These are phyloP conservation scores for Miltochrista miniata DNA, from an alignment of 2,888 invertebrate species.

Conservation along the genomic window DNA sequence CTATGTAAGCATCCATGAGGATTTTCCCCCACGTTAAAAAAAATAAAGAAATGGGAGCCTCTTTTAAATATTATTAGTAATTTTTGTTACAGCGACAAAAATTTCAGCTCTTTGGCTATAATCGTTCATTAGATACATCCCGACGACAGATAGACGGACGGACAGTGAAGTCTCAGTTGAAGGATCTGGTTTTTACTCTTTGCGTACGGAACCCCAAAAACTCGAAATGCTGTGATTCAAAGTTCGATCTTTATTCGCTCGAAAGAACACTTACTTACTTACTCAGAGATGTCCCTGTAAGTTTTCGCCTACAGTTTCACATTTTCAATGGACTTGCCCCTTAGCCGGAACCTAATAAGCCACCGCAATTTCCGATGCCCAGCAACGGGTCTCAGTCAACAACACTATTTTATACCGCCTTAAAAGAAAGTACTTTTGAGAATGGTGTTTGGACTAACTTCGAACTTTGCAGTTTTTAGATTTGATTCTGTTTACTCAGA, in stretches of 20 bases:
- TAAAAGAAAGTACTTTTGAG: slow-evolving; percentile 54
- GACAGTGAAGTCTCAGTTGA: too few species aligned
- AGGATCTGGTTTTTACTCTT: too few species aligned
- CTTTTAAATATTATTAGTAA: too few species aligned
- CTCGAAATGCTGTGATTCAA: slow-evolving; percentile 12
- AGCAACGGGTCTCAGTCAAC: slow-evolving; percentile 60
- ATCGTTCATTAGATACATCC: too few species aligned
- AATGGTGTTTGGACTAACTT: slow-evolving; percentile 32
- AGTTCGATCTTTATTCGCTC: slow-evolving; percentile 26
- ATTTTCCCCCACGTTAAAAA: too few species aligned
- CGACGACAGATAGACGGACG: too few species aligned
- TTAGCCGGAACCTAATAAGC: slow-evolving; percentile 74
- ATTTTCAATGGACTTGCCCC: slow-evolving; percentile 61
- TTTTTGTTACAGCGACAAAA: too few species aligned
- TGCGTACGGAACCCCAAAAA: too few species aligned
- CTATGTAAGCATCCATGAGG: too few species aligned
- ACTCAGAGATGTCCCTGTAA: slow-evolving; percentile 45
- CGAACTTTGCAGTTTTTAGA: neutral
- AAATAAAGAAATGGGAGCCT: too few species aligned
- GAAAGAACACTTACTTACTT: slow-evolving; percentile 34
- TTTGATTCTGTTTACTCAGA: too few species aligned
- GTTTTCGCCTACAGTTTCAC: slow-evolving; percentile 51
- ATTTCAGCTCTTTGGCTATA: too few species aligned
- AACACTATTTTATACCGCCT: slow-evolving; percentile 59
- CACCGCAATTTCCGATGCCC: slow-evolving; percentile 74